Evolutionary conservation across 2,113 vertebrate genomes (phyloP), one percentile per base, ranked within the genome.

Genomic region (Benitochromis conjunctus): DNA sequence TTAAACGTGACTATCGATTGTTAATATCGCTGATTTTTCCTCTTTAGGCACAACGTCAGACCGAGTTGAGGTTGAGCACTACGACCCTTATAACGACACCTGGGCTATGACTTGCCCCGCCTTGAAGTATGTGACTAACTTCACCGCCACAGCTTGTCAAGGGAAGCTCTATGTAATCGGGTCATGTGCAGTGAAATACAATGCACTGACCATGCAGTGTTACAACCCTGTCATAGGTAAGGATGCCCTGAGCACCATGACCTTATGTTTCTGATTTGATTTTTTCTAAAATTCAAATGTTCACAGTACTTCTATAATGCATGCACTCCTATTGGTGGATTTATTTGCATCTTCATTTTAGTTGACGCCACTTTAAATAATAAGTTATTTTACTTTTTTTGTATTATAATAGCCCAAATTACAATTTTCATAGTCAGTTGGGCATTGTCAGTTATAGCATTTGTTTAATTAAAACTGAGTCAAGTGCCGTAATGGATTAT

Each of bases 141-240:
- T 99, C 82, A 96, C 97, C 0, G 97, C 97, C 0, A 95, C 97
- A 0, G 93, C 97, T 48, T 99, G 98, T 90, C 85, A 87, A 19
- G 97, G 98, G 84, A 97, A 98, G 76, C 97, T 99, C 62, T 99
- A 99, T 83, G 94, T 99, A 89, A 97, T 99, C 85, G 99, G 99
- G 5, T 99, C 98, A 18, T 99, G 99, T 0, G 99, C 99, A 1
- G 94, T 98, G 87, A 99, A 99, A 91, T 99, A 98, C 95, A 99
- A 98, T 0, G 96, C 97, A 0, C 92, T 99, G 77, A 97, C 99
- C n/a, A 96, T 99, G 92, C 99, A 99, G 94, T 98, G 99, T 95
- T 99, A 99, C 96, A 99, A 97, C 94, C 99, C 99, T 0, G 95
- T 97, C 7, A 98, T 97, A 97, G 98, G 98, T 99, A 92, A 91